Evolutionary conservation across 2,888 invertebrate genomes (phyloP).

Genomic region (Limnephilus rhombicus): DNA sequence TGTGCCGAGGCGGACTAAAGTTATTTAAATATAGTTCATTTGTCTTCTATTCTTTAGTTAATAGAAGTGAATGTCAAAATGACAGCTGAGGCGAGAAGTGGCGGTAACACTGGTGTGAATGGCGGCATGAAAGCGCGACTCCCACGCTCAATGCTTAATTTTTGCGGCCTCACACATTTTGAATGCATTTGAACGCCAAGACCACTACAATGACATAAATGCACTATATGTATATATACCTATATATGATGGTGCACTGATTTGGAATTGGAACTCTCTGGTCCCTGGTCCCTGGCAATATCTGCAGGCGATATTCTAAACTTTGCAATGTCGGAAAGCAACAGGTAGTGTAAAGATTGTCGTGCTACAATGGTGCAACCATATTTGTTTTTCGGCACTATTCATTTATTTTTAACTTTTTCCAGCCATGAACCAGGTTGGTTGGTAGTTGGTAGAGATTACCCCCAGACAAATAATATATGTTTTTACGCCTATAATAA

Average conservation of each 20-base stretch:
- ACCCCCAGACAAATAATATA: too few relatives aligned
- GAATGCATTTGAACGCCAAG: not conserved
- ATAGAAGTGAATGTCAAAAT: not conserved
- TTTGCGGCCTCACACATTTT: not conserved
- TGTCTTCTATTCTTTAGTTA: too few relatives aligned
- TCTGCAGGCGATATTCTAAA: not conserved
- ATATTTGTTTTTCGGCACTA: not conserved
- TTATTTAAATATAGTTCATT: too few relatives aligned
- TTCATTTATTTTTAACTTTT: not conserved
- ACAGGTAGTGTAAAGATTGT: not conserved
- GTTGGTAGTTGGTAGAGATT: too few relatives aligned
- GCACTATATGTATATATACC: not conserved
- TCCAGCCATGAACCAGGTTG: too few relatives aligned
- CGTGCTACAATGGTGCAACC: not conserved
- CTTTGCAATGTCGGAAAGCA: not conserved
- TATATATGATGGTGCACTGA: not conserved
- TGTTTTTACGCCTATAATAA: too few relatives aligned
- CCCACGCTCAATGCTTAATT: not conserved
- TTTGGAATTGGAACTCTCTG: too few relatives aligned
- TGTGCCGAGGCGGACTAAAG: too few relatives aligned
- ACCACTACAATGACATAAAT: constrained; percentile 1
- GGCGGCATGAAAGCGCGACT: not conserved
- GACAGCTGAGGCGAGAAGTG: not conserved
- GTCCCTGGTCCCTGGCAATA: not conserved
- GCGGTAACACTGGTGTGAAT: not conserved